phyloP scores from a whole-genome alignment of 2,888 invertebrate genomes.

The Cryptus armator region DNA sequence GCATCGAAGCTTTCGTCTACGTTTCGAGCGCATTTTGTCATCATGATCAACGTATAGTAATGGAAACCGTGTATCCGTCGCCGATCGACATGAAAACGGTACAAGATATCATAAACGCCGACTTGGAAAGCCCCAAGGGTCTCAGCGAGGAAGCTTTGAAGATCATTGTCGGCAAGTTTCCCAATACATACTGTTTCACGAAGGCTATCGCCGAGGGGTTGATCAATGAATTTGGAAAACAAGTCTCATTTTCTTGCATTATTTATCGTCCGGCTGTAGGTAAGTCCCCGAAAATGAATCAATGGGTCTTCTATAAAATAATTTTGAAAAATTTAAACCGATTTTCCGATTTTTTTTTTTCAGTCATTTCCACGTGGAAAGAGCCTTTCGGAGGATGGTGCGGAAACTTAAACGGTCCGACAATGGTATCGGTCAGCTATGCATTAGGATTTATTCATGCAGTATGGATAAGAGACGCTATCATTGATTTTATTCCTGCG shows the following conservation, averaged over 20 bases:
- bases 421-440: constrained; percentile 47
- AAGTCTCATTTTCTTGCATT: constrained; percentile 69
- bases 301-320: no score
- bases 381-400: constrained; percentile 70
- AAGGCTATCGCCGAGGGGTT: constrained; percentile 77
- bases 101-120: constrained; percentile 73
- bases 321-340: no score
- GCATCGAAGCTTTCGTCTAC: constrained; percentile 49
- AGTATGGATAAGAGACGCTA: constrained; percentile 49
- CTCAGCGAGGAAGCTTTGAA: constrained; percentile 67
- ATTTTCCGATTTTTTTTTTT: neutral
- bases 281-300: constrained; percentile 43
- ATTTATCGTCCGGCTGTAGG: constrained; percentile 76
- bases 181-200: constrained; percentile 73
- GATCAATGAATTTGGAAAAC: constrained; percentile 69
- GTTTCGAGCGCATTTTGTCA: constrained; percentile 60
- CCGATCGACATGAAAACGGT: constrained; percentile 73
- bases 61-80: constrained; percentile 74
- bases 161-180: constrained; percentile 71
- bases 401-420: constrained; percentile 67
- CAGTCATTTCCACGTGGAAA: constrained; percentile 73
- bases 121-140: constrained; percentile 68
- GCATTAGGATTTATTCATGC: constrained; percentile 72
- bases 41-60: constrained; percentile 47
- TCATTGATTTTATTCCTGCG: constrained; percentile 74